Percentiles rank a stretch among this genome's conserved stretches.
These are phyloP conservation scores for Entomyzon cyanotis DNA, from an alignment of 2,113 vertebrate genomes.

Conservation along the genomic window DNA sequence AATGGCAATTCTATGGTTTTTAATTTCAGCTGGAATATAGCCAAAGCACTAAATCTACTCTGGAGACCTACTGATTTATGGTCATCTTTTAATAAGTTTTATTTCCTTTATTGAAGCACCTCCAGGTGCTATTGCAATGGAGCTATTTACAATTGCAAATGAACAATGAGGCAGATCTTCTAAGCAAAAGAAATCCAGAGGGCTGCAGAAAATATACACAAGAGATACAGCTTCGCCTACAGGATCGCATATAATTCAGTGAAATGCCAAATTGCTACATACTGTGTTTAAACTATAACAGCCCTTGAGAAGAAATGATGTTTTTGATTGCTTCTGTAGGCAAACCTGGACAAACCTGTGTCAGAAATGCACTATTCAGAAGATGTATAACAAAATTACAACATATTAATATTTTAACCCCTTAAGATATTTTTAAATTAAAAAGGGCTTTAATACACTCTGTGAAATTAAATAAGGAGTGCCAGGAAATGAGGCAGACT, in stretches of 20 bases:
- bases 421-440: neutral
- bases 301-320: neutral
- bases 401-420: neutral
- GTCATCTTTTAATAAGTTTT: constrained; percentile 28
- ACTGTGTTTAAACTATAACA: neutral
- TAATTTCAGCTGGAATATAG: constrained; percentile 11
- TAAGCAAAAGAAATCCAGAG: neutral
- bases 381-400: neutral
- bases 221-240: neutral
- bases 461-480: neutral
- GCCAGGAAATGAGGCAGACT: neutral
- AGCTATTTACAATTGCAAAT: constrained; percentile 1
- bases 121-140: neutral
- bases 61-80: constrained; percentile 2
- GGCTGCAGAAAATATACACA: neutral
- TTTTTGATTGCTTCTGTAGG: neutral
- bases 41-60: neutral
- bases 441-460: neutral
- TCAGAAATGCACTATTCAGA: neutral
- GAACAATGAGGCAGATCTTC: neutral
- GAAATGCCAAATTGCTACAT: neutral
- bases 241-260: neutral
- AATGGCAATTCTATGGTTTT: neutral
- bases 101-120: constrained; percentile 1
- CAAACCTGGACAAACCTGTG: neutral